Base-by-base conservation (phyloP, 2,888 invertebrate species). In the Tineola bisselliella region DNA sequence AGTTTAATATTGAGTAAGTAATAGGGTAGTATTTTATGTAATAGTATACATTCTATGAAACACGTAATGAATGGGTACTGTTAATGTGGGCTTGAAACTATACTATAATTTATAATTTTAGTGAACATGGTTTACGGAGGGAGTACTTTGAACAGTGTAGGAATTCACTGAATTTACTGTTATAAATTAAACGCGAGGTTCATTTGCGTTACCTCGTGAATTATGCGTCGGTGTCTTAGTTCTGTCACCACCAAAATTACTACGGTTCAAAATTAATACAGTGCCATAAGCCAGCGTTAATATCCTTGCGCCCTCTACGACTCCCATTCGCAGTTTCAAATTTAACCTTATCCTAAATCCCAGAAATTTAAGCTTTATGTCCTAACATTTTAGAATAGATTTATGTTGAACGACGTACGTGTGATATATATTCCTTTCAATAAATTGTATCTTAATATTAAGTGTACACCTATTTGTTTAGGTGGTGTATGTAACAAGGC, bases 191-290 rank as follows among this genome's bases (percentile, higher is more conserved):
- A 74, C 84, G 78, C 72, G 79, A 84, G 81, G 83, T 84, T 86
- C 84, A 87, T 87, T 86, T 86, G 84, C 77, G 81, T 83, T 79
- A 82, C 83, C 75, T 77, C 79, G 84, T 87, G 84, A 86, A 78
- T 86, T 86, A 87, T 87, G 86, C 77, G 78, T 79, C 75, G 81
- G 82, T 86, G 84, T 87, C 87, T 86, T 84, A 84, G 84, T 83
- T 84, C 86, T 86, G 86, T 87, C 87, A 84, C 84, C 84, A 74
- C 79, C 77, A 79, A 86, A 86, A 79, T 86, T 84, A 87, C 86
- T 81, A 84, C 83, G 86, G 86, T 86, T 84, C 84, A 86, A 84
- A 87, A 87, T 87, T 86, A 86, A 87, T 87, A 86, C 86, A 84
- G 77, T 81, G 78, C 84, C 84, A 86, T 87, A 87, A 86, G 84